Percentiles rank a stretch among this genome's conserved stretches.
These are phyloP conservation scores for Hirtodrosophila trivittata DNA, from an alignment of 2,888 invertebrate species.

Conservation along the genomic window DNA sequence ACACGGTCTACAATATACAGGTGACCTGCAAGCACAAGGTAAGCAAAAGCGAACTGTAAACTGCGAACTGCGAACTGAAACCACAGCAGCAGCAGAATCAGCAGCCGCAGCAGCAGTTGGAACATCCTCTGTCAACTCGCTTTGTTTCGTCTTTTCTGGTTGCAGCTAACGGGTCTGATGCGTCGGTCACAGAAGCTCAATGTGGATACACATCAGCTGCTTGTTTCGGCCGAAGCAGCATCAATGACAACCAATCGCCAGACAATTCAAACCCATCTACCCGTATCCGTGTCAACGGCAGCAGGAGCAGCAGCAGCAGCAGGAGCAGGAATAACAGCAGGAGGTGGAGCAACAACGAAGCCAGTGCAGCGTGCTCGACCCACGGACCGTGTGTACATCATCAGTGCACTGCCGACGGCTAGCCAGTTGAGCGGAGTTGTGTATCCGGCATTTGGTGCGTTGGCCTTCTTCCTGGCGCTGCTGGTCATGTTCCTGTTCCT, in stretches of 20 bases:
- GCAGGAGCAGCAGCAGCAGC: slow-evolving; percentile 2
- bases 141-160: slow-evolving; percentile 12
- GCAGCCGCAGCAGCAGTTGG: too few relatives aligned
- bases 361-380: slow-evolving; percentile 22
- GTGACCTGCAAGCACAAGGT: slow-evolving; percentile 84
- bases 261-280: slow-evolving; percentile 23
- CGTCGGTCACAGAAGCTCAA: slow-evolving; percentile 81
- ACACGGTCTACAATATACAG: slow-evolving; percentile 83
- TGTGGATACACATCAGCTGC: slow-evolving; percentile 80
- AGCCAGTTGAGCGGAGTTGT: slow-evolving; percentile 68
- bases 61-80: too few relatives aligned
- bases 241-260: slow-evolving; percentile 14
- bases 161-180: slow-evolving; percentile 81
- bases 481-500: slow-evolving; percentile 70
- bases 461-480: slow-evolving; percentile 67
- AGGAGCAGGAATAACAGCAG: background rate
- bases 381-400: slow-evolving; percentile 68
- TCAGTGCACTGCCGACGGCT: slow-evolving; percentile 66
- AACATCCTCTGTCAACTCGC: background rate
- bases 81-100: too few relatives aligned
- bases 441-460: slow-evolving; percentile 68
- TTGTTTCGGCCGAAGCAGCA: slow-evolving; percentile 35
- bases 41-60: slow-evolving; percentile 36
- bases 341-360: background rate
- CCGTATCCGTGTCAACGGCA: slow-evolving; percentile 22